These are phyloP conservation scores for Creontiades dilutus DNA, from an alignment of 2,888 invertebrate species.

Conservation along the genomic window DNA sequence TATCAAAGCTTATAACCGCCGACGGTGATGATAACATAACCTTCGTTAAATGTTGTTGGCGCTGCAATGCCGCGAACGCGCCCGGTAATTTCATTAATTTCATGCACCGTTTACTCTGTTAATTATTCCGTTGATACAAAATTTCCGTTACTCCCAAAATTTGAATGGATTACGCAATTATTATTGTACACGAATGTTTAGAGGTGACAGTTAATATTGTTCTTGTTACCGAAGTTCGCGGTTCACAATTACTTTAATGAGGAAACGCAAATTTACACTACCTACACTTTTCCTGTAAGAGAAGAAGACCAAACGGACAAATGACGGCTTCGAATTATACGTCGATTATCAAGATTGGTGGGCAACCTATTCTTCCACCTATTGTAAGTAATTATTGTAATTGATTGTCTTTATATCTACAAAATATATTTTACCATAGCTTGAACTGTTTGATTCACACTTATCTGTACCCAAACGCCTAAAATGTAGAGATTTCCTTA, in stretches of 20 bases:
- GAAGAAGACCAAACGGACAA: not conserved
- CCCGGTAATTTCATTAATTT: not conserved
- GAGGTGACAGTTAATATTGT: too few relatives aligned
- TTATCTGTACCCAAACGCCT: not conserved
- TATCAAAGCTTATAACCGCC: not conserved
- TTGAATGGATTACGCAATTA: too few relatives aligned
- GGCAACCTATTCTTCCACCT: conserved; percentile 55
- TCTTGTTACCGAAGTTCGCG: too few relatives aligned
- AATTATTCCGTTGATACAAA: not conserved
- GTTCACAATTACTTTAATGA: conserved; percentile 44
- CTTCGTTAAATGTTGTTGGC: not conserved
- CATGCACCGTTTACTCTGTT: not conserved
- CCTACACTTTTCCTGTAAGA: not conserved
- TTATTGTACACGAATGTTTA: too few relatives aligned
- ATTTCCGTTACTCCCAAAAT: too few relatives aligned
- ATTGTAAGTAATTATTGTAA: conserved; percentile 5
- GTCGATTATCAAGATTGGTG: conserved; percentile 54
- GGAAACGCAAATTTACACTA: conserved; percentile 41
- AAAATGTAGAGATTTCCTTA: not conserved
- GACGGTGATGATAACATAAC: not conserved
- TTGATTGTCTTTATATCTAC: too few relatives aligned
- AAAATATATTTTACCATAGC: too few relatives aligned
- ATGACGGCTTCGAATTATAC: conserved; percentile 31
- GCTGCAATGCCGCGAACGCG: not conserved
- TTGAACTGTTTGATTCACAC: not conserved